Base-by-base conservation (phyloP, 2,113 vertebrate genomes). In the Callaeas wilsoni region DNA sequence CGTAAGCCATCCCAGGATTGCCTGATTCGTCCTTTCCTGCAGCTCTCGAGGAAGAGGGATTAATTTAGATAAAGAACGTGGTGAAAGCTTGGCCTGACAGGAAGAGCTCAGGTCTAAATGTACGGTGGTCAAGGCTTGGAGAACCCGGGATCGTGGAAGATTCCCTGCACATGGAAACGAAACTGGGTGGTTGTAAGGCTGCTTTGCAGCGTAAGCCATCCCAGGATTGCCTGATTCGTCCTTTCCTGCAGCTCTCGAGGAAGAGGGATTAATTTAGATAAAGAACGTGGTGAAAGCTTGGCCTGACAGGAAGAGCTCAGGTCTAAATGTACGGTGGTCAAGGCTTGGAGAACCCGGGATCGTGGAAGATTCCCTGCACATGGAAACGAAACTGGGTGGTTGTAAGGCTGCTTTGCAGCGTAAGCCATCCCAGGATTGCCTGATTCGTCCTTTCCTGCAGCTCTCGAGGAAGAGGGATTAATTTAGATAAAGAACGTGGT, bases 331-430 rank as follows among this genome's bases (percentile, higher is more conserved):
- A 82, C 78, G 39, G 10, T 41, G 41, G 41, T 13, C 49, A 55
- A 30, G 37, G 29, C 50, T 33, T 25, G 63, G 81, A 67, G 19
- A n/a, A 7, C 30, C 42, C 9, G 59, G n/a, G 42, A 17, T 2
- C 3, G 6, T 5, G 42, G 55, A 29, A 46, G 5, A 6, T 26
- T 30, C 67, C 47, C 29, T 17, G 8, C 7, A 27, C 12, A 1
- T 4, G 18, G 57, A 44, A 44, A 9, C 0, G 2, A 18, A 22
- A 10, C 16, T 23, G 41, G n/a, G 8, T 1, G 12, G 12, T 4
- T 47, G 20, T 6, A 30, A 26, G 8, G 27, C n/a, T 49, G 42
- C 50, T 29, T 47, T 56, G 23, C 68, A 23, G 12, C 70, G 30
- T 13, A 33, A 78, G n/a, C 46, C 53, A n/a, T 6, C 30, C 41